Evolutionary conservation across 1,140 invertebrate genomes (phyloP).

Genomic region (Aphelenchoides besseyi): DNA sequence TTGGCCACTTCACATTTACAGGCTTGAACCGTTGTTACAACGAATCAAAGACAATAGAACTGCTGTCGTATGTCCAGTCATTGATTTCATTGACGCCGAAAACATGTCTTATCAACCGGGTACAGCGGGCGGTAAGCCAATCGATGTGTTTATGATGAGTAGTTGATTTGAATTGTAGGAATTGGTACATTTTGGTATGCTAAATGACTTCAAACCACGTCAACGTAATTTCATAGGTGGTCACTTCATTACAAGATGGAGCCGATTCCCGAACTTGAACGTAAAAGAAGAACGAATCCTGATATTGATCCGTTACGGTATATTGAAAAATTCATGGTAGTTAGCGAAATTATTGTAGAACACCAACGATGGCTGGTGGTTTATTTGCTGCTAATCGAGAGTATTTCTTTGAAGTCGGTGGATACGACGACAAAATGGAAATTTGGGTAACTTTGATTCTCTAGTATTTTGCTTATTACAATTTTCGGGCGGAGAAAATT

Average conservation of each 20-base stretch:
- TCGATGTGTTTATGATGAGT: slow-evolving; percentile 40
- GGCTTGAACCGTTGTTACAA: slow-evolving; percentile 77
- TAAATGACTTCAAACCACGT: no score
- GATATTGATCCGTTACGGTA: slow-evolving; percentile 59
- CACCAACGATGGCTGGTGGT: slow-evolving; percentile 98
- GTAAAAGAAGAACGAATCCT: slow-evolving; percentile 26
- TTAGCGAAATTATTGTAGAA: slow-evolving; percentile 64
- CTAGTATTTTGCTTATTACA: no score
- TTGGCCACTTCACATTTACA: no score
- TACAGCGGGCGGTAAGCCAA: slow-evolving; percentile 56
- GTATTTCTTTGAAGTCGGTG: slow-evolving; percentile 93
- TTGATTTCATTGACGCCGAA: slow-evolving; percentile 83
- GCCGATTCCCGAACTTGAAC: slow-evolving; percentile 79
- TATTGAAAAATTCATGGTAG: background rate
- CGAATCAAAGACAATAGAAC: slow-evolving; percentile 76
- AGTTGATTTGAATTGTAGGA: slow-evolving; percentile 3
- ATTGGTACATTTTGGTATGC: slow-evolving; percentile 70
- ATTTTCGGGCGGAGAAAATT: slow-evolving; percentile 97
- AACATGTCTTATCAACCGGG: slow-evolving; percentile 75
- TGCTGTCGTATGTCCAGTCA: slow-evolving; percentile 82
- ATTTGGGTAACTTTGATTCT: no score
- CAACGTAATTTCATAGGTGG: no score
- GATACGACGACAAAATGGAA: slow-evolving; percentile 98
- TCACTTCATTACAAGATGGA: slow-evolving; percentile 78
- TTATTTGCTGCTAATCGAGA: slow-evolving; percentile 92